Base-by-base conservation (phyloP, 1,140 invertebrate genomes). In the Conus betulinus region DNA sequence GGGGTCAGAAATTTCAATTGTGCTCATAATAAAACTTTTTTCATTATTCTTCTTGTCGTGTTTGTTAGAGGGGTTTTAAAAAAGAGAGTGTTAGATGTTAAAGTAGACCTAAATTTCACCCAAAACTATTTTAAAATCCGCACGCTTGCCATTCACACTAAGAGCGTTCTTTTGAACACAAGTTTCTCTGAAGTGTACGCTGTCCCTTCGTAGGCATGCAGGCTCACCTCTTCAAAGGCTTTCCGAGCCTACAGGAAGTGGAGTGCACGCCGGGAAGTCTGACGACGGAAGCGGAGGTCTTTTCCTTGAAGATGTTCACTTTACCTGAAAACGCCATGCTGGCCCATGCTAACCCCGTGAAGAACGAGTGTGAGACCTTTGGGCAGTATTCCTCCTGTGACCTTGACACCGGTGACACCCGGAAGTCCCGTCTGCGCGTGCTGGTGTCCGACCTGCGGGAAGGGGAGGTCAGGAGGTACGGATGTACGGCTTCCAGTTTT, bases 331-430 rank as follows among this genome's bases (percentile, higher is more conserved):
- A 79, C 20, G n/a, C 39, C 2, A 20, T 87, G 85, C 39, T 87
- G 23, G 85, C 51, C 3, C 39, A 27, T 27, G 71, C 55, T 7
- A 55, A 87, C 8, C 71, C 51, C 2, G n/a, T 57, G 53, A 55
- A 39, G 17, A 25, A 57, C 2, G 71, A 87, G 10, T 87, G 85
- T n/a, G 71, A 74, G 71, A 87, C 85, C 13, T 79, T 87, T 25
- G 25, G 51, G 20, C 71, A 87, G 25, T 87, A 74, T 20, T 87
- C 85, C 8, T 87, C 85, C 15, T 87, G 85, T 74, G 23, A 20
- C 3, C n/a, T 87, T 11, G 74, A 78, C 53, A 57, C 17, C 10
- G n/a, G 20, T 55, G 74, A 87, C 53, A 87, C 85, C 0, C 71
- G 74, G 10, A 78, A 20, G 5, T 87, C 85, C 11, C 23, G 10